phyloP scores from a whole-genome alignment of 2,113 vertebrate genomes.

The Myotis davidii region DNA sequence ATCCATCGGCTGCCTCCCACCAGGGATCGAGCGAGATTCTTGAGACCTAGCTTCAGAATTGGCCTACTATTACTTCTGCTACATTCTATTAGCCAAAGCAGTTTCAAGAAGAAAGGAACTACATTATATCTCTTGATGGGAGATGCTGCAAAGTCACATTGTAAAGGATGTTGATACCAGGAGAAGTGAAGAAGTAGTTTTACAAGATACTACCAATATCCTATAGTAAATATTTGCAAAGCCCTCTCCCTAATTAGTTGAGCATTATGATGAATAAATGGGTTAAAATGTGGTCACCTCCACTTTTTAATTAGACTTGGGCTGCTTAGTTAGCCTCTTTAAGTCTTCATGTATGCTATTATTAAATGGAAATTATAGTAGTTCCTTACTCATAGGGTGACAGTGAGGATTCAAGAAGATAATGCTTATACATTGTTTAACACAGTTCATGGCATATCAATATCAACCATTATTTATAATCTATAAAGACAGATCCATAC shows the following conservation, averaged over 20 bases:
- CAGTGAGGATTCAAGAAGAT: constrained; percentile 15
- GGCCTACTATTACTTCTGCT: not conserved
- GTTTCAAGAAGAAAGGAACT: not conserved
- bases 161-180: not conserved
- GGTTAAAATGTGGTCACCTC: constrained; percentile 7
- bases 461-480: not conserved
- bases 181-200: constrained; percentile 12
- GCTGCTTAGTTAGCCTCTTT: not conserved
- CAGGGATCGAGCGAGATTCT: not conserved
- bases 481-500: not conserved
- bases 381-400: not conserved
- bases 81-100: not conserved
- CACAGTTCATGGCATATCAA: not conserved
- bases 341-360: not conserved
- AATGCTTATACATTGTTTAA: constrained; percentile 6
- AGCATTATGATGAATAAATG: not conserved
- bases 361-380: constrained; percentile 1
- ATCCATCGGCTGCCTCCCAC: too few relatives aligned
- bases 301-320: constrained; percentile 19
- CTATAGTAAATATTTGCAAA: not conserved
- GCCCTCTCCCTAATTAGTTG: not conserved
- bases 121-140: not conserved
- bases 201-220: not conserved
- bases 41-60: not conserved
- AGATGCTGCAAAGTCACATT: not conserved